These are phyloP conservation scores for Peromyscus californicus DNA, from an alignment of 2,113 vertebrate species.

Conservation along the genomic window DNA sequence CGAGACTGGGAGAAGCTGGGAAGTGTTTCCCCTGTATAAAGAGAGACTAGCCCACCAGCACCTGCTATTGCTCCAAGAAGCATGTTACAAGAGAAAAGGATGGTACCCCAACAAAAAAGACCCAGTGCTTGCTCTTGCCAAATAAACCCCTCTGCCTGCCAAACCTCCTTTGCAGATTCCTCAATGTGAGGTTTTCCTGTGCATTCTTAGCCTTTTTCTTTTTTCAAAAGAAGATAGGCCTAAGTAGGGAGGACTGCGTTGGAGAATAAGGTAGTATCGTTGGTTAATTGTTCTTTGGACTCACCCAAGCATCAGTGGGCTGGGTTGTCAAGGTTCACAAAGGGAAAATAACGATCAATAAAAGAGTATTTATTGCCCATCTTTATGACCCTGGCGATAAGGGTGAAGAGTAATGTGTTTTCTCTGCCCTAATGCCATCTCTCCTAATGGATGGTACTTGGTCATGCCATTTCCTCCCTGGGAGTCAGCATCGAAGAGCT, in stretches of 20 bases:
- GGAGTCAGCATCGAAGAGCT: not conserved
- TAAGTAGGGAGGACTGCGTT: not conserved
- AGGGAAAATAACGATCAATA: conserved; percentile 68
- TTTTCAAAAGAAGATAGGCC: not conserved
- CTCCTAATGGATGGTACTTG: conserved; percentile 55
- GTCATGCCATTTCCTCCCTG: conserved; percentile 33
- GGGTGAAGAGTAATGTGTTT: conserved; percentile 66
- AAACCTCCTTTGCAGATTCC: not conserved
- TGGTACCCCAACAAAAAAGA: not conserved
- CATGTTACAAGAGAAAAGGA: not conserved
- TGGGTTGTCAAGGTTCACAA: conserved; percentile 77
- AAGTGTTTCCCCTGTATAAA: not conserved
- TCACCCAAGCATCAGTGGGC: conserved; percentile 26
- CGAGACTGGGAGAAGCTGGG: not conserved
- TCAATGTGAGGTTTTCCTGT: not conserved
- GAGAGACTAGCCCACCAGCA: not conserved
- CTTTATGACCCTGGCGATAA: conserved; percentile 75
- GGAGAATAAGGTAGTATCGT: not conserved
- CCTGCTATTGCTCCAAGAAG: not conserved
- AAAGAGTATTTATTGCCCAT: conserved; percentile 57
- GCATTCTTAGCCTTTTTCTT: not conserved
- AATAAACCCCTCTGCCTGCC: not conserved
- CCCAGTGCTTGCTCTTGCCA: not conserved
- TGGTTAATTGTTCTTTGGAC: conserved; percentile 55
- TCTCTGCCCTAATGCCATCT: conserved; percentile 56